Conservation (phyloP, 2,113 vertebrate genomes). For the Gasterosteus aculeatus region DNA sequence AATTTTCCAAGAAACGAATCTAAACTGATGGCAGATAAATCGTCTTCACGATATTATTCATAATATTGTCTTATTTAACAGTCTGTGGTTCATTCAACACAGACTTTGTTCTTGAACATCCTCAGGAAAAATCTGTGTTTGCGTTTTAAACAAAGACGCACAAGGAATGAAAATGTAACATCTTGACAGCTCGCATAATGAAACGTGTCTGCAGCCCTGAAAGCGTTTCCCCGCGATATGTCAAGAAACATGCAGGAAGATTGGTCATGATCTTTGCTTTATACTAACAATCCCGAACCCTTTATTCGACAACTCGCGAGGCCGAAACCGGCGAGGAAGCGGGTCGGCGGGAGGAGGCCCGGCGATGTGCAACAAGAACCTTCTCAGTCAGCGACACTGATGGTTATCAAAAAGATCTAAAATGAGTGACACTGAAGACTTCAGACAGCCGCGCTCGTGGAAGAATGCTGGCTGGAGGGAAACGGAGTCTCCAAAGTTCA, state of each 20-base stretch:
- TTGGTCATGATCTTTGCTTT: not conserved
- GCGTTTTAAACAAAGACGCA: conserved; percentile 23
- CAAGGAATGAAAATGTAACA: conserved; percentile 12
- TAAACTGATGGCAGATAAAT: not conserved
- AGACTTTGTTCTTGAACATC: not conserved
- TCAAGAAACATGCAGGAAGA: conserved; percentile 19
- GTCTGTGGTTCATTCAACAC: not conserved
- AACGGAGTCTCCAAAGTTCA: not conserved
- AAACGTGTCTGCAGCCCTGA: conserved; percentile 25
- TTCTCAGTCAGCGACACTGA: conserved; percentile 1
- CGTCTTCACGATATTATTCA: not conserved
- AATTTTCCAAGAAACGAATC: not conserved
- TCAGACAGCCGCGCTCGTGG: conserved; percentile 11
- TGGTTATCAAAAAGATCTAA: not conserved
- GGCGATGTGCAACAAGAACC: not conserved
- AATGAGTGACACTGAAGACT: not conserved
- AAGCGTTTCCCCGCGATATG: conserved; percentile 37
- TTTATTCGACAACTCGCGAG: conserved; percentile 1
- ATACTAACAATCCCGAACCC: not conserved
- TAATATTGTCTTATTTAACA: not conserved
- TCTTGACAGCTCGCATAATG: conserved; percentile 33
- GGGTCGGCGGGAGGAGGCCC: not conserved
- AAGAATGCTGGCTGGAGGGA: conserved; percentile 1
- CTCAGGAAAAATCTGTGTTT: not conserved
- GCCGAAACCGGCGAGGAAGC: not conserved